These are phyloP conservation scores for Drosophila mettleri DNA, from an alignment of 2,888 invertebrate species.

Conservation along the genomic window DNA sequence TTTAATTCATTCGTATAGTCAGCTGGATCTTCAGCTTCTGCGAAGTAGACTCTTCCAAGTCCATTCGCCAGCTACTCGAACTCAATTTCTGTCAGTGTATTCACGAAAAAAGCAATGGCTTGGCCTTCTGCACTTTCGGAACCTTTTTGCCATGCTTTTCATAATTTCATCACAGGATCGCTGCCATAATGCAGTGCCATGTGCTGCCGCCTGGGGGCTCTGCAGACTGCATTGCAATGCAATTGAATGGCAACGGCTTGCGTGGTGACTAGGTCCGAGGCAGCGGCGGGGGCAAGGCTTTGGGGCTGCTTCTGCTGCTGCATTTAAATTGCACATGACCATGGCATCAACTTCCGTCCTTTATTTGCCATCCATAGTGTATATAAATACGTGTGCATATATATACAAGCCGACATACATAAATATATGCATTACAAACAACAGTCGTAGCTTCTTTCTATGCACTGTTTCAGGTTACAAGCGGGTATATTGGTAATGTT, in stretches of 20 bases:
- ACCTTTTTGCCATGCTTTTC: conserved; percentile 61
- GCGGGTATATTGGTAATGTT: background rate
- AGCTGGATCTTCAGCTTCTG: too few species aligned
- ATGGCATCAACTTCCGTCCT: conserved; percentile 76
- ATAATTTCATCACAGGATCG: conserved; percentile 76
- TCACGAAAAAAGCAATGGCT: conserved; percentile 56
- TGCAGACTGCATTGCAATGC: conserved; percentile 70
- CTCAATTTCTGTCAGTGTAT: conserved; percentile 33
- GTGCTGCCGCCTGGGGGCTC: conserved; percentile 62
- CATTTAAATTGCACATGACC: conserved; percentile 80
- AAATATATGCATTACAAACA: conserved; percentile 28
- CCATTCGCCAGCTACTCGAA: background rate
- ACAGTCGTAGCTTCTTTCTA: conserved; percentile 27
- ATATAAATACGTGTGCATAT: conserved; percentile 15
- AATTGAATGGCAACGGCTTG: conserved; percentile 70
- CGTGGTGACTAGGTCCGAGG: conserved; percentile 8
- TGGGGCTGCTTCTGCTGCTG: conserved; percentile 22
- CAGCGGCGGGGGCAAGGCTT: background rate
- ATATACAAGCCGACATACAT: conserved; percentile 6
- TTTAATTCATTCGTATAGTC: background rate
- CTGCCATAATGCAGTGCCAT: conserved; percentile 76
- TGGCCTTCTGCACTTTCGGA: conserved; percentile 59
- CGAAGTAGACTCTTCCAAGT: background rate
- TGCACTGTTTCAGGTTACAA: background rate
- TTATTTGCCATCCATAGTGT: conserved; percentile 35